Conservation (phyloP, 2,113 vertebrate genomes). For the Gallinago paraguaiae region DNA sequence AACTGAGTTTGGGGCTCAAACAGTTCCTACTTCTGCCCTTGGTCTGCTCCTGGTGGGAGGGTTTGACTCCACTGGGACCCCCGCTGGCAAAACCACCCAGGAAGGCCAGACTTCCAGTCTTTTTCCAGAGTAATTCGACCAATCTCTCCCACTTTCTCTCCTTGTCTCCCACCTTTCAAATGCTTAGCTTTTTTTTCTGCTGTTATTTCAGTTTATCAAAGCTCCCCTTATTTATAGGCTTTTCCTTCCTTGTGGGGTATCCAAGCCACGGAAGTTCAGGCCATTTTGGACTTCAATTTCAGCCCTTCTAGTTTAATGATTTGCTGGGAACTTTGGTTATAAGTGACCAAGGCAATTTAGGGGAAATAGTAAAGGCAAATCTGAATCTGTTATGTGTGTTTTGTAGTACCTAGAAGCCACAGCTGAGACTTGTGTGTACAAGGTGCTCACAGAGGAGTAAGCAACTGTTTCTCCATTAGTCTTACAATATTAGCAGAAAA, state of each 20-base stretch:
- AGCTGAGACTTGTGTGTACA: background rate
- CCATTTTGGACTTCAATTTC: background rate
- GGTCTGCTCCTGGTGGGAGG: background rate
- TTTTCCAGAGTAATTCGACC: background rate
- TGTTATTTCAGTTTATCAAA: background rate
- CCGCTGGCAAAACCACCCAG: background rate
- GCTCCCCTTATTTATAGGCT: background rate
- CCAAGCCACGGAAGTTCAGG: background rate
- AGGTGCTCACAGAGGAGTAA: background rate
- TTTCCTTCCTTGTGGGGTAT: background rate
- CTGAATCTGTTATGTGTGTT: background rate
- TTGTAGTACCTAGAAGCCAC: background rate
- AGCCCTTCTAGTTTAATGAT: background rate
- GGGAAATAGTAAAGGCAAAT: background rate
- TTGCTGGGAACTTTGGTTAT: background rate
- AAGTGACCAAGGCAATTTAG: background rate
- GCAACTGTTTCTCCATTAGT: background rate
- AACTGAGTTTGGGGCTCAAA: background rate
- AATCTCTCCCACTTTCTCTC: background rate
- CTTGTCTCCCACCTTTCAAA: background rate
- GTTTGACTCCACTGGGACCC: background rate
- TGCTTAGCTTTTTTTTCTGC: background rate
- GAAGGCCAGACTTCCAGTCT: background rate
- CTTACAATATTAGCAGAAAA: background rate
- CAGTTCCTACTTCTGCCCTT: background rate